Evolutionary conservation across 2,797 vertebrate genomes (phyloP), one percentile per base, ranked within the genome.

Genomic region (Perodicticus potto): DNA sequence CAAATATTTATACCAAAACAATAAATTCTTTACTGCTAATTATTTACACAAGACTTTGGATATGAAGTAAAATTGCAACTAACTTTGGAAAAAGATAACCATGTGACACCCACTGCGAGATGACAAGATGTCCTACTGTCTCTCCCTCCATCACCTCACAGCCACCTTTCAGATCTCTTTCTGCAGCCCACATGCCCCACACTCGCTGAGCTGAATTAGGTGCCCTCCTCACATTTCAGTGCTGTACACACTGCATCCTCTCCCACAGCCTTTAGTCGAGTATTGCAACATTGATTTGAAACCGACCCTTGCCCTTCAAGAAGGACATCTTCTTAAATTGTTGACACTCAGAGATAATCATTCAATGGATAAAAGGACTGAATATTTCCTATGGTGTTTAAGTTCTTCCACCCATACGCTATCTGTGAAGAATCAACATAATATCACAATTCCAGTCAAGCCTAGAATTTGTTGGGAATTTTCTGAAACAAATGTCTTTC

Each of bases 131-230:
- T 27, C 57, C 5, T 10, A 5, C 4, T 25, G 5, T 57, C 53
- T 78, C 40, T 53, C 69, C 40, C 11, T 55, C 69, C 14, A 25
- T 65, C 53, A 11, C 22, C 14, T 29, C 7, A 59, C 32, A n/a
- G 8, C 32, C 3, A 20, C 0, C 7, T 23, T 40, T 25, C 1
- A 8, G 14, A 43, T 13, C 34, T 32, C 72, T 17, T 20, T 13
- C 23, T 27, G 0, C 4, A 29, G 2, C 70, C 29, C 25, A 43
- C 0, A 1, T 3, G 5, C 2, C 17, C 19, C 27, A 7, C 7
- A 16, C 49, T 32, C 43, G 45, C 29, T 53, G 29, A 27, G n/a
- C n/a, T 7, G 57, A 43, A 23, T 29, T n/a, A 16, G 3, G 4
- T 0, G 16, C 32, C 45, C 13, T 43, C 55, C 63, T 34, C 43